Percentiles rank a stretch among this genome's conserved stretches.
Conservation (phyloP, 2,113 vertebrate genomes). For the Dipodomys stephensi region DNA sequence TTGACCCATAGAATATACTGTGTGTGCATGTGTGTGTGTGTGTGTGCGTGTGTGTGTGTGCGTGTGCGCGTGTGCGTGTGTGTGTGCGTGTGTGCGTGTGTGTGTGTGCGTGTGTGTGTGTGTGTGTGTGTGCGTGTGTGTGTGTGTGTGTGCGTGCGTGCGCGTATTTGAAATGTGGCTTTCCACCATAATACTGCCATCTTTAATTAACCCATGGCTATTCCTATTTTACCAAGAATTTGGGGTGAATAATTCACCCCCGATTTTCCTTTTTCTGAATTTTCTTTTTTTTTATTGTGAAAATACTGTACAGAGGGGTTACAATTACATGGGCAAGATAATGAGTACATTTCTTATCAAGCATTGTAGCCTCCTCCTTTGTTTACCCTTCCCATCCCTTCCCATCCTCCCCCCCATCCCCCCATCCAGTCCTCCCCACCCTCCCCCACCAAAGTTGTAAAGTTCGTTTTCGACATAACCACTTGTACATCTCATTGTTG, state of each 20-base stretch:
- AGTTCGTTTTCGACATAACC: too few relatives aligned
- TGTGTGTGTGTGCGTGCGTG: not conserved
- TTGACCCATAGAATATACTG: not conserved
- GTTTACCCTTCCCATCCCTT: too few relatives aligned
- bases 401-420: too few relatives aligned
- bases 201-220: conserved; percentile 1
- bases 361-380: too few relatives aligned
- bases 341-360: too few relatives aligned
- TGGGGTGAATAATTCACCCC: conserved; percentile 47
- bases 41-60: not conserved
- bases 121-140: not conserved
- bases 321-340: too few relatives aligned
- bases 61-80: not conserved
- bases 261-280: conserved; percentile 29
- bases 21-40: not conserved
- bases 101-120: too few relatives aligned
- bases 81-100: too few relatives aligned
- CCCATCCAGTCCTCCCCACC: too few relatives aligned
- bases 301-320: too few relatives aligned
- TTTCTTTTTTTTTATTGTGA: not conserved
- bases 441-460: too few relatives aligned
- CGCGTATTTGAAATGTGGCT: not conserved
- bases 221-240: conserved; percentile 20
- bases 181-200: conserved; percentile 12
- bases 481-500: too few relatives aligned